Percentiles rank a stretch among this genome's conserved stretches.
phyloP scores from a whole-genome alignment of 2,113 vertebrate genomes.

The Accipiter cooperii region DNA sequence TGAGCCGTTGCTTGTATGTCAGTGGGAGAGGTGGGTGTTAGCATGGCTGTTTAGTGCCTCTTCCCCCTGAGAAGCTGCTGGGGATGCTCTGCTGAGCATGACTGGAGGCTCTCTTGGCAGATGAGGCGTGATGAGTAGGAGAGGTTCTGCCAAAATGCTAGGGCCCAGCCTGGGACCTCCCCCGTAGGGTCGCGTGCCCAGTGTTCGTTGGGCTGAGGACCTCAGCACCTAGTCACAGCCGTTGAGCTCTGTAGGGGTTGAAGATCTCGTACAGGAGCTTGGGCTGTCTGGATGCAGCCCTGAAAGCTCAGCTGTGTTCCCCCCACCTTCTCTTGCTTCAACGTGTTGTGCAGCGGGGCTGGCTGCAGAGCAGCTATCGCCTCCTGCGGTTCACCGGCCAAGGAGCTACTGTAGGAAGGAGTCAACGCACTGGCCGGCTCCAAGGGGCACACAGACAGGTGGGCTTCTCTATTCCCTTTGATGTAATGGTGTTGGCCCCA shows the following conservation, averaged over 20 bases:
- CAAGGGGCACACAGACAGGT: neutral
- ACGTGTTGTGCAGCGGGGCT: rapidly evolving
- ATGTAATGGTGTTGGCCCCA: too few relatives aligned
- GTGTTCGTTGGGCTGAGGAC: neutral
- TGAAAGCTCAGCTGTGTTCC: neutral
- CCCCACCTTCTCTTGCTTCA: neutral
- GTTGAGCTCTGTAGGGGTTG: neutral
- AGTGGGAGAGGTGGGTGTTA: neutral
- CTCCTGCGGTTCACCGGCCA: neutral
- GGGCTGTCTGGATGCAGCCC: neutral
- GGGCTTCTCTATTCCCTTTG: neutral
- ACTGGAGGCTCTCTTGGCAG: neutral
- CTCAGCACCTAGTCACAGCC: neutral
- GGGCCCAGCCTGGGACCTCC: neutral
- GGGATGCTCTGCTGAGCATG: neutral
- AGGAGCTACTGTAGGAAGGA: neutral
- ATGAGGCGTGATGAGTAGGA: neutral
- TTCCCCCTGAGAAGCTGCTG: neutral
- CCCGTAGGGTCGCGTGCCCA: rapidly evolving
- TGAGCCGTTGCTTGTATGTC: rapidly evolving
- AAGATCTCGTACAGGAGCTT: neutral
- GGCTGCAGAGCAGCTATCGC: neutral
- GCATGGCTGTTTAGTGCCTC: neutral
- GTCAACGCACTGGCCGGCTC: rapidly evolving
- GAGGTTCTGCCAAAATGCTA: neutral